A percentile compares a stretch with the other conserved stretches of the same genome.
These are phyloP conservation scores for Nemurella pictetii DNA, from an alignment of 2,888 invertebrate species.

Conservation along the genomic window DNA sequence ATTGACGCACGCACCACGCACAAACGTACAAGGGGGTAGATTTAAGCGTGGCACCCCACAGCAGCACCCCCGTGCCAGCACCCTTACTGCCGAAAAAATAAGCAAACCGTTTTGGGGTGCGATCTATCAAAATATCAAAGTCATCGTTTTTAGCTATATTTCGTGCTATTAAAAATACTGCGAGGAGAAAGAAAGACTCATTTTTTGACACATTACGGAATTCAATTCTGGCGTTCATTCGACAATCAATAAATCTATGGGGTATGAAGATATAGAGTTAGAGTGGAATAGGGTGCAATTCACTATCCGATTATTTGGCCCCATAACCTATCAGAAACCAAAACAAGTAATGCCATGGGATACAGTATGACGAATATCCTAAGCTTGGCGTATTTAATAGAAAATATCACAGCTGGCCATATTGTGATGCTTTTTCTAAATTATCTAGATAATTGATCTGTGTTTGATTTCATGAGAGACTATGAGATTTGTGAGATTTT, in stretches of 20 bases:
- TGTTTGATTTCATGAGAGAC: no score
- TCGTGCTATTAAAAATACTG: conserved; percentile 4
- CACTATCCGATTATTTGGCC: background rate
- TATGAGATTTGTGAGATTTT: no score
- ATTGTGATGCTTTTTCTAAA: no score
- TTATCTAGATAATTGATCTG: no score
- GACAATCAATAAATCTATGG: background rate
- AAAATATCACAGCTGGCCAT: no score
- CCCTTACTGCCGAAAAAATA: conserved; percentile 39
- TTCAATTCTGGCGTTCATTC: background rate
- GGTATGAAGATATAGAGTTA: background rate
- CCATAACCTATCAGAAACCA: background rate
- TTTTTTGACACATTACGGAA: background rate
- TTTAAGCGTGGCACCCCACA: conserved; percentile 30
- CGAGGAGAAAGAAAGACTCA: background rate
- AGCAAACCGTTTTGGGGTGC: conserved; percentile 15
- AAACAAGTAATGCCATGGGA: background rate
- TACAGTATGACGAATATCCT: no score
- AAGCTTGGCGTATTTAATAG: no score
- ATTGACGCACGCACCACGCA: conserved; percentile 37
- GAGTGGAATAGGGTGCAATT: background rate
- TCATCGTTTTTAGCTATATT: conserved; percentile 35
- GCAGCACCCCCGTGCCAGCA: no score
- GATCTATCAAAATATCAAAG: conserved; percentile 33
- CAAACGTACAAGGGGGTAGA: conserved; percentile 17